These are phyloP conservation scores for Parapristionchus giblindavisi DNA, from an alignment of 2,888 invertebrate genomes.

Conservation along the genomic window DNA sequence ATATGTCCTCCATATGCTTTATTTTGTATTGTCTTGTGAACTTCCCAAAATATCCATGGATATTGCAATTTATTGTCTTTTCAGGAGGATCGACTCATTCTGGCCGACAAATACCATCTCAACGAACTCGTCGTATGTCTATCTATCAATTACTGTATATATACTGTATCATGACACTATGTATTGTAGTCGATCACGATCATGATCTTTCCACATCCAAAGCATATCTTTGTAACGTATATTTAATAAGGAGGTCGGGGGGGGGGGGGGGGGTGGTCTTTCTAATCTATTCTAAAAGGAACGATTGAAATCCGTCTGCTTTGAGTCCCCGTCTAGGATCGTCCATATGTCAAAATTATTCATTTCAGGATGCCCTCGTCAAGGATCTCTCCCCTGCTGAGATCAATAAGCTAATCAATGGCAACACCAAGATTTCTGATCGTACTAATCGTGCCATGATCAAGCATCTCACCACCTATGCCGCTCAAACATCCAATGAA, in stretches of 20 bases:
- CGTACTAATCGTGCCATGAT: conserved; percentile 9
- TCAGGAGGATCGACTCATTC: conserved; percentile 24
- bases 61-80: background rate
- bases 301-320: no score
- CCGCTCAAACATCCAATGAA: no score
- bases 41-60: no score
- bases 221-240: no score
- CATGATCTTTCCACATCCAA: no score
- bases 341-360: background rate
- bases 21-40: background rate
- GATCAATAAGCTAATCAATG: background rate
- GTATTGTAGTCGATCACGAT: no score
- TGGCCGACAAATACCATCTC: conserved; percentile 32
- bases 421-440: background rate
- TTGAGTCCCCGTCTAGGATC: background rate
- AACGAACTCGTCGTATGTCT: conserved; percentile 22
- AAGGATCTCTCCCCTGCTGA: conserved; percentile 20
- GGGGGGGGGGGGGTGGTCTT: no score
- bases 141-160: background rate
- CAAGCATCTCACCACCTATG: conserved; percentile 26
- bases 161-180: background rate
- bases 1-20: background rate
- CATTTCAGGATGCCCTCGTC: conserved; percentile 23
- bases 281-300: no score
- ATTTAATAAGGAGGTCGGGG: no score